These are phyloP conservation scores for Choloepus hoffmanni DNA, from an alignment of 2,113 vertebrate genomes.

Conservation along the genomic window DNA sequence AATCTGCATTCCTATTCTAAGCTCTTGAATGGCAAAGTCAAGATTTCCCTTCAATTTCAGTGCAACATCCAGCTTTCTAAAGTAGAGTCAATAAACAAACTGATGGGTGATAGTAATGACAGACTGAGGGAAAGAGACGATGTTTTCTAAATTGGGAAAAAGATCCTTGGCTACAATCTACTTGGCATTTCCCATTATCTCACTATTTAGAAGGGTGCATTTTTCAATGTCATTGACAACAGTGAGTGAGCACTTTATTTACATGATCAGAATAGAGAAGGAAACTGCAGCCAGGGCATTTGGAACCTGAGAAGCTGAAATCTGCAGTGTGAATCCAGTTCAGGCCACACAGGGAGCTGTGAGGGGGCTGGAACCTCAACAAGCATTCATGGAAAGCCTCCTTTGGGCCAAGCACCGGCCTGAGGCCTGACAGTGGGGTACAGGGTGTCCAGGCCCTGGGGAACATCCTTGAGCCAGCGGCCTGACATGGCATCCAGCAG, in stretches of 20 bases:
- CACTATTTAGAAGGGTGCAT: not conserved
- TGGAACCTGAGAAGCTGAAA: not conserved
- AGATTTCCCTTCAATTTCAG: not conserved
- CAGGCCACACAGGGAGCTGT: not conserved
- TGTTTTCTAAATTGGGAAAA: slow-evolving; percentile 44
- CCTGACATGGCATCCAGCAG: not conserved
- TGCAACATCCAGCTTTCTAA: not conserved
- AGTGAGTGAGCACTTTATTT: slow-evolving; percentile 10
- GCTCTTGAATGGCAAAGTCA: not conserved
- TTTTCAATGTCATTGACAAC: slow-evolving; percentile 43
- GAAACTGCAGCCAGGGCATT: not conserved
- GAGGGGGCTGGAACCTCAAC: not conserved
- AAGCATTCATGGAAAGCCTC: not conserved
- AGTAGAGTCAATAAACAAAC: not conserved
- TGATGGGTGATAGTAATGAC: not conserved
- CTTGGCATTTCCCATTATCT: slow-evolving; percentile 23
- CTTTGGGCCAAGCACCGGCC: not conserved
- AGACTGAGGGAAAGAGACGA: not conserved
- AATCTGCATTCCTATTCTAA: not conserved
- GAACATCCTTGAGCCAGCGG: not conserved
- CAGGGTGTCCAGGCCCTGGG: not conserved
- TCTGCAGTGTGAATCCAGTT: not conserved
- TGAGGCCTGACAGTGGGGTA: not conserved
- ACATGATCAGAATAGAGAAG: not conserved
- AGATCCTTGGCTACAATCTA: slow-evolving; percentile 1